Conservation (phyloP, 2,113 vertebrate species). For the Mus spicilegus region DNA sequence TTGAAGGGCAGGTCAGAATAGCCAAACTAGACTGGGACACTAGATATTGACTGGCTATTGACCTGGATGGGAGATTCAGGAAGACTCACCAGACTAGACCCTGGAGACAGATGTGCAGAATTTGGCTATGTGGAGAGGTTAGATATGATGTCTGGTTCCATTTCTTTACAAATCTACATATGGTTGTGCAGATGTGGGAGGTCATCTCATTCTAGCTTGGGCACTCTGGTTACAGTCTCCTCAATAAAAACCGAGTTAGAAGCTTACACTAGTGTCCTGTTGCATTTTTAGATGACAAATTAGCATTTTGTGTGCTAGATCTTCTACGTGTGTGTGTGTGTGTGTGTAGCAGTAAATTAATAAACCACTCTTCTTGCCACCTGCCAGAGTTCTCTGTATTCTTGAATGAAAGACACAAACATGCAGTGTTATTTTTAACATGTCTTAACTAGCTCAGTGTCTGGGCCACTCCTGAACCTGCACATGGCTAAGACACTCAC, state of each 20-base stretch:
- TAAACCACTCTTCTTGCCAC: too few relatives aligned
- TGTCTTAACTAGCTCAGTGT: too few relatives aligned
- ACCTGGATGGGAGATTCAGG: background rate
- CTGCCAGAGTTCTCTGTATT: too few relatives aligned
- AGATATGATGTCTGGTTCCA: background rate
- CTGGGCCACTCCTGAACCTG: too few relatives aligned
- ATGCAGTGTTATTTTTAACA: too few relatives aligned
- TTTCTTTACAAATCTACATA: background rate
- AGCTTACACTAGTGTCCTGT: background rate
- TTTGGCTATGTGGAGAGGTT: background rate
- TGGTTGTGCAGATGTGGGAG: background rate
- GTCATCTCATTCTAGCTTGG: background rate
- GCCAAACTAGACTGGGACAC: background rate
- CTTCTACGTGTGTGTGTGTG: background rate
- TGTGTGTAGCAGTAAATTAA: background rate
- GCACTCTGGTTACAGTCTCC: background rate
- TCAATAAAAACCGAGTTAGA: slow-evolving; percentile 19
- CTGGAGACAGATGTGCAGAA: background rate
- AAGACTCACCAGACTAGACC: background rate
- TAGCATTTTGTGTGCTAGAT: background rate
- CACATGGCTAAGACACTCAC: too few relatives aligned
- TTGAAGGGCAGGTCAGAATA: background rate
- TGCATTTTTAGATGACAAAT: background rate
- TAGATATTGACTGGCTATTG: background rate
- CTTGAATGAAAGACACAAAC: too few relatives aligned